Conservation (phyloP, 2,113 vertebrate species). For the Chaetops frenatus region DNA sequence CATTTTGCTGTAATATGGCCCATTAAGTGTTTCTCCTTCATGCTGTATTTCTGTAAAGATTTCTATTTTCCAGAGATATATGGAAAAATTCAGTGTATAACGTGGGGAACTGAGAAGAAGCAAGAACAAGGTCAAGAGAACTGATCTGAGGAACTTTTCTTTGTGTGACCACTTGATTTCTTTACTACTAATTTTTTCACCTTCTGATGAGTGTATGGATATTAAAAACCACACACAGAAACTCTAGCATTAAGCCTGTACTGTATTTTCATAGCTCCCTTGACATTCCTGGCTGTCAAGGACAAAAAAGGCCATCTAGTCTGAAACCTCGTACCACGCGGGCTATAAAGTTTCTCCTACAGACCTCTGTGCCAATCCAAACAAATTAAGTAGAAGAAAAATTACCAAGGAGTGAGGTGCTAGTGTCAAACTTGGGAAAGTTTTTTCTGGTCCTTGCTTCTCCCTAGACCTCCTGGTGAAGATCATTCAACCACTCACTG, state of each 20-base stretch:
- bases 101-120: background rate
- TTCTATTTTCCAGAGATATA: slow-evolving; percentile 45
- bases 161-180: background rate
- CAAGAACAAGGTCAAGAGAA: background rate
- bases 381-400: background rate
- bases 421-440: background rate
- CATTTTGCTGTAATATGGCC: slow-evolving; percentile 49
- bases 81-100: background rate
- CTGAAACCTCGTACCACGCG: background rate
- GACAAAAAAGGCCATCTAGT: background rate
- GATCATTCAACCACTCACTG: background rate
- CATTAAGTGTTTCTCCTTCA: slow-evolving; percentile 67
- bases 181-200: background rate
- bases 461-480: background rate
- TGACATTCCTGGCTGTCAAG: background rate
- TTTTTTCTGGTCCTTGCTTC: background rate
- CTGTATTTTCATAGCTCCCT: background rate
- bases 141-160: background rate
- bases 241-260: background rate
- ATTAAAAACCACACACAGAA: background rate
- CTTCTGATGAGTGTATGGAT: background rate
- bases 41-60: slow-evolving; percentile 55
- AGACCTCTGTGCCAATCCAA: background rate
- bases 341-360: background rate
- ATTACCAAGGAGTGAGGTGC: background rate